These are phyloP conservation scores for Scaptomyza pallida DNA, from an alignment of 1,140 invertebrate genomes.

Conservation along the genomic window DNA sequence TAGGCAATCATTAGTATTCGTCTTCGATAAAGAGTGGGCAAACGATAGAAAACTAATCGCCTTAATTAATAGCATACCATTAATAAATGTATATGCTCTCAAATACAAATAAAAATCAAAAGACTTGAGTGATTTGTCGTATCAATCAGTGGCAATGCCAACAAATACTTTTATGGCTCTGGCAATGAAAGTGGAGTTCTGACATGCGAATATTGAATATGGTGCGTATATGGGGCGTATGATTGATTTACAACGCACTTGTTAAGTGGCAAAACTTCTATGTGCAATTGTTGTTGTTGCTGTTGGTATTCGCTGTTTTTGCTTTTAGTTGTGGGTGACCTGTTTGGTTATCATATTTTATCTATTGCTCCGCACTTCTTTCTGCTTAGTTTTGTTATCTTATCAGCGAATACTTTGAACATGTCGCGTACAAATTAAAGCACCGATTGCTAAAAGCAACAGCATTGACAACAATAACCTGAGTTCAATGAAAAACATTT, in stretches of 20 bases:
- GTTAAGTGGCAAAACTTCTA: slow-evolving; percentile 29
- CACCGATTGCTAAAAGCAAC: slow-evolving; percentile 45
- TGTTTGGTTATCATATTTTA: slow-evolving; percentile 49
- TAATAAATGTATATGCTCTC: slow-evolving; percentile 13
- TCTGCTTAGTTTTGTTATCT: slow-evolving; percentile 46
- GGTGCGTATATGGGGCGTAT: slow-evolving; percentile 30
- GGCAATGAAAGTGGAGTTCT: slow-evolving; percentile 25
- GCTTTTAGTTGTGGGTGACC: slow-evolving; percentile 31
- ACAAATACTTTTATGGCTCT: slow-evolving; percentile 3
- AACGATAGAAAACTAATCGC: not conserved
- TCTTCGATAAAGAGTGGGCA: not conserved
- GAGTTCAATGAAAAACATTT: slow-evolving; percentile 21
- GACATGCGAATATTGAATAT: slow-evolving; percentile 10
- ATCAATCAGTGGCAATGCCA: slow-evolving; percentile 23
- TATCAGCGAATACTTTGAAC: slow-evolving; percentile 52
- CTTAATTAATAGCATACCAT: slow-evolving; percentile 28
- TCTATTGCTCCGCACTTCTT: slow-evolving; percentile 26
- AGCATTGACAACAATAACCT: not conserved
- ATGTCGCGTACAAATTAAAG: slow-evolving; percentile 73
- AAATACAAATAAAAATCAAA: slow-evolving; percentile 28
- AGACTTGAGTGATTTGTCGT: slow-evolving; percentile 17
- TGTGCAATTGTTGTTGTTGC: slow-evolving; percentile 2
- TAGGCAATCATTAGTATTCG: slow-evolving; percentile 21
- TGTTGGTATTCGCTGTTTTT: slow-evolving; percentile 1
- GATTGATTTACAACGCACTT: slow-evolving; percentile 56